Conservation (phyloP, 1,140 invertebrate genomes). For the Branchinecta lindahli region DNA sequence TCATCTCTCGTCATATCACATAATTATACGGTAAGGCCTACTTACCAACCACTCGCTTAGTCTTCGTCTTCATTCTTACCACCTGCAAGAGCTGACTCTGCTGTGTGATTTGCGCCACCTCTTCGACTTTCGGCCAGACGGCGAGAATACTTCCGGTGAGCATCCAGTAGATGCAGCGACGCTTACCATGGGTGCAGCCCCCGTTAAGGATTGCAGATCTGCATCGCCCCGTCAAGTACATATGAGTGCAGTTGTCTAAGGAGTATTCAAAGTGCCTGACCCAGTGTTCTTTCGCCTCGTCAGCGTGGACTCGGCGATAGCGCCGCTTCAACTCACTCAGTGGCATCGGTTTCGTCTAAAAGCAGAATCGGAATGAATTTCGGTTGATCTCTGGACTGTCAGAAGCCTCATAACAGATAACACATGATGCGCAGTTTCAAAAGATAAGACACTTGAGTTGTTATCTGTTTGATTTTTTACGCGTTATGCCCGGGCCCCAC, state of each 20-base stretch:
- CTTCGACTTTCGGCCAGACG: background rate
- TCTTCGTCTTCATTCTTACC: background rate
- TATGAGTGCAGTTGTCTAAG: background rate
- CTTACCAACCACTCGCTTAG: background rate
- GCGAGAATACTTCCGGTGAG: background rate
- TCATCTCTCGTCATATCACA: no score
- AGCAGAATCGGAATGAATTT: background rate
- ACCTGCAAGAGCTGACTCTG: background rate
- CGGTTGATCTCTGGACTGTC: no score
- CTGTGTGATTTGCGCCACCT: background rate
- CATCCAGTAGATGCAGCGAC: background rate
- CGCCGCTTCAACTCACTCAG: background rate
- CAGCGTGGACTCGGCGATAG: background rate
- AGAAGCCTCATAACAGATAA: no score
- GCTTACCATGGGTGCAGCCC: background rate
- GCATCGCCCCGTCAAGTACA: background rate
- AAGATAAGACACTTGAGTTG: no score
- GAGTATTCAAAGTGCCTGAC: background rate
- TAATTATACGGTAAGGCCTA: background rate
- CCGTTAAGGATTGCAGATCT: background rate
- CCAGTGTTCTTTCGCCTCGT: conserved; percentile 2
- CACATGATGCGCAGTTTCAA: no score
- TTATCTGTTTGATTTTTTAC: no score
- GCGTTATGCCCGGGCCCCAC: no score
- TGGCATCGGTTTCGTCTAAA: background rate